Evolutionary conservation across 37 sponge, comb jelly and placozoan genomes (phyloP).

Genomic region (Bolinopsis microptera): DNA sequence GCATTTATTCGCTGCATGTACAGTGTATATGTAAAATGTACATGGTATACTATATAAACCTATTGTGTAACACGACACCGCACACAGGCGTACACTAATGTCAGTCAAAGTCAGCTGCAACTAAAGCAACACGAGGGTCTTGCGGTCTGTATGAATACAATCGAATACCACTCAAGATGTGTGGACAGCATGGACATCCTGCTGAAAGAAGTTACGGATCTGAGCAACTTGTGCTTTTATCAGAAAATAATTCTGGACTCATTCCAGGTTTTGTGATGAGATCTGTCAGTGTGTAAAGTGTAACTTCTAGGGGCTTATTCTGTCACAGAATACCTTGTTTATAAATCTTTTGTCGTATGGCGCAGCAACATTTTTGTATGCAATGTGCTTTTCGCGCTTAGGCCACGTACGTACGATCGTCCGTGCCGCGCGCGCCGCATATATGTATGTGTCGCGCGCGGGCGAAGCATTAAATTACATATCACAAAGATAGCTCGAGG

Average conservation of each 20-base stretch:
- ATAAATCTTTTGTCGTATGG: not conserved
- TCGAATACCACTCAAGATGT: conserved; percentile 73
- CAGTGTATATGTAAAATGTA: too few species aligned
- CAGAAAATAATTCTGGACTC: conserved; percentile 57
- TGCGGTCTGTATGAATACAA: conserved; percentile 84
- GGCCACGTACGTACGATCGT: too few species aligned
- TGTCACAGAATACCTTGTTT: not conserved
- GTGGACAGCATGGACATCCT: conserved; percentile 86
- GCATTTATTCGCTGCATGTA: too few species aligned
- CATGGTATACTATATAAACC: too few species aligned
- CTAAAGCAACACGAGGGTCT: conserved; percentile 76
- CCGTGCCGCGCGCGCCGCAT: too few species aligned
- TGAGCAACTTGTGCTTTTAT: conserved; percentile 70
- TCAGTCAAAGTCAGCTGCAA: conserved; percentile 58
- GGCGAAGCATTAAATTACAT: too few species aligned
- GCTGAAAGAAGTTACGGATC: conserved; percentile 72
- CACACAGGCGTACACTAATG: conserved; percentile 65
- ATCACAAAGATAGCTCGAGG: too few species aligned
- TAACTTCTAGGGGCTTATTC: too few species aligned
- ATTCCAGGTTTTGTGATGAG: conserved; percentile 12
- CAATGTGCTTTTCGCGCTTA: not conserved
- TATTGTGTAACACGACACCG: too few species aligned
- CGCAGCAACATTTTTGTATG: not conserved
- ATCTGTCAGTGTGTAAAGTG: too few species aligned
- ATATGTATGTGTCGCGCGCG: too few species aligned